Percentiles rank a stretch among this genome's conserved stretches.
phyloP scores from a whole-genome alignment of 2,797 vertebrate species.

The Natrix natrix region DNA sequence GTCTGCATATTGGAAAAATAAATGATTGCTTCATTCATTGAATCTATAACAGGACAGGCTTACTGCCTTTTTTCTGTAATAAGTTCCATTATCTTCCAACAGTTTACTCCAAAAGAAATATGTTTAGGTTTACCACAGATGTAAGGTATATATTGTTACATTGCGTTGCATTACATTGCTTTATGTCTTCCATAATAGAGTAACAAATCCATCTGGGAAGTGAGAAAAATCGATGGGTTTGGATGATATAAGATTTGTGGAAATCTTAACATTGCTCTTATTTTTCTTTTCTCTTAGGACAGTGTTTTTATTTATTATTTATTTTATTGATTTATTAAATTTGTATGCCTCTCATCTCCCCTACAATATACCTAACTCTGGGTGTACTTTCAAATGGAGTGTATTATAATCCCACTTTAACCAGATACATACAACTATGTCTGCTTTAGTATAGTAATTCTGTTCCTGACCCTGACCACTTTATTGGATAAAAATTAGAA shows the following conservation, averaged over 20 bases:
- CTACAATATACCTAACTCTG: neutral
- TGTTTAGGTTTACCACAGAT: neutral
- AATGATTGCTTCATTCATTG: conserved; percentile 36
- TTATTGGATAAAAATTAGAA: neutral
- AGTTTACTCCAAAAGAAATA: neutral
- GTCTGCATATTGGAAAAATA: conserved; percentile 49
- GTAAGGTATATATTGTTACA: neutral
- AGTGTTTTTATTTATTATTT: neutral
- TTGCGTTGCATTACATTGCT: neutral
- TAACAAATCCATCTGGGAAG: neutral
- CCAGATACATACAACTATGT: neutral
- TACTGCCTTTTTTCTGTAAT: neutral
- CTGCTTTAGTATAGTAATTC: neutral
- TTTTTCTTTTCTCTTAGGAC: neutral
- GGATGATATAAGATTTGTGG: neutral
- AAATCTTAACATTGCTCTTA: neutral
- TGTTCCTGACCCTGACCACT: neutral
- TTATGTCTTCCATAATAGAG: neutral
- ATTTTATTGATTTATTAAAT: neutral
- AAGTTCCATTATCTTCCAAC: neutral
- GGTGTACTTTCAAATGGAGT: neutral
- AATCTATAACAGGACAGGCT: neutral
- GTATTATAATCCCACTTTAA: neutral
- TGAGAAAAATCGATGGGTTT: neutral
- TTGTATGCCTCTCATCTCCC: neutral